Base-by-base conservation (phyloP, 2,797 vertebrate species). In the Onychomys torridus region DNA sequence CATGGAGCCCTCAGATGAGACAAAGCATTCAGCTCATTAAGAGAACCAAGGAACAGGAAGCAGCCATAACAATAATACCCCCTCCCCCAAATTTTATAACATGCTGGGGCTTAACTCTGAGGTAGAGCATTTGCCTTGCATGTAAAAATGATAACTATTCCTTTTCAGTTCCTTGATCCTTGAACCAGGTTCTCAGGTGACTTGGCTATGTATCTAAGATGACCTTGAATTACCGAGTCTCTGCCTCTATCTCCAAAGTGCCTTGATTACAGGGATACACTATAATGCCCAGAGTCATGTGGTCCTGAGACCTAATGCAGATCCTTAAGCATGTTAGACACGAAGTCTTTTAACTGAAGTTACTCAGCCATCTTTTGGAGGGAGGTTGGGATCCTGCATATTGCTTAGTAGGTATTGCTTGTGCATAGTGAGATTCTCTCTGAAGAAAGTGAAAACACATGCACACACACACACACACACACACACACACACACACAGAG, bases 1-100 rank as follows among this genome's bases (percentile, higher is more conserved):
- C 19, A 79, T 81, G 99, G 52, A 57, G 21, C 52, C 34, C 52
- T 59, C 55, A 40, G 55, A 25, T 25, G 21, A 0, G 5, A 81
- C 25, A n/a, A 81, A 59, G n/a, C 55, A 59, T 81, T n/a, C 3
- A 82, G 79, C 6, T 40, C 21, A 59, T 37, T 59, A 82, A 59
- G n/a, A 37, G n/a, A 37, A 59, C 79, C 34, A 57, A 14, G 52
- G 23, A 55, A n/a, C 77, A 79, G 10, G 5, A 55, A 55, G 25
- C 40, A 76, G 25, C 40, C 14, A 8, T 17, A 78, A 34, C 76
- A 78, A 32, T 34, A 71, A n/a, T 19, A n/a, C 17, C 17, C 17
- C n/a, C 1, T 4, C 14, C 65, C 65, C 61, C 4, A 12, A 21
- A n/a, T 23, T 71, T 71, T 71, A 19, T n/a, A 55, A 55, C 17